A percentile compares a stretch with the other conserved stretches of the same genome.
Evolutionary conservation across 2,113 vertebrate species (phyloP).

Genomic region (Natator depressus): DNA sequence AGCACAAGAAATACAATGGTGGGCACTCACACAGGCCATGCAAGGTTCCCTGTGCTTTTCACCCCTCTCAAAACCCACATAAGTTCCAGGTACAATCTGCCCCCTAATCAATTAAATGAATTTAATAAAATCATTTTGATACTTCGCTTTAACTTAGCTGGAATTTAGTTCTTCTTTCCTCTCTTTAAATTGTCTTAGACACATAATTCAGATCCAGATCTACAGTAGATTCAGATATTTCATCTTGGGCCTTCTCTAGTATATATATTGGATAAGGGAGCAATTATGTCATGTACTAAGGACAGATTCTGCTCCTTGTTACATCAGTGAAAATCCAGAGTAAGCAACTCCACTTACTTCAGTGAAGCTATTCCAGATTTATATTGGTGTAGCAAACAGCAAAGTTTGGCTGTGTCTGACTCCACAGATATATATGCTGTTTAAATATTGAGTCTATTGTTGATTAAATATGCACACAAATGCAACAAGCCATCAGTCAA

Average conservation of each 20-base stretch:
- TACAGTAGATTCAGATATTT: constrained; percentile 16
- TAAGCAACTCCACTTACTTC: constrained; percentile 19
- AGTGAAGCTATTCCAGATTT: constrained; percentile 33
- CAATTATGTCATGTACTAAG: constrained; percentile 16
- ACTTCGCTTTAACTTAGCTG: not conserved
- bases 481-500: constrained; percentile 67
- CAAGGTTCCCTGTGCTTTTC: not conserved
- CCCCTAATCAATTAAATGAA: not conserved
- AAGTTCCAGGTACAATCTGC: not conserved
- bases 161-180: not conserved
- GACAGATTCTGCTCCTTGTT: not conserved
- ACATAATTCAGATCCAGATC: not conserved
- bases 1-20: not conserved
- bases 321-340: not conserved
- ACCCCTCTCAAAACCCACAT: not conserved
- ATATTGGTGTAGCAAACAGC: not conserved
- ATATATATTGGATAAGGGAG: not conserved
- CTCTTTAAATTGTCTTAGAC: constrained; percentile 14
- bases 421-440: constrained; percentile 12
- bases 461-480: constrained; percentile 71
- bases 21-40: not conserved
- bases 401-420: constrained; percentile 13
- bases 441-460: constrained; percentile 60
- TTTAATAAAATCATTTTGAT: not conserved
- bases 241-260: not conserved